Evolutionary conservation across 30 jellyfish, hydroid and myxozoan species (phyloP).

Genomic region (Pseudorhiza aurosa): DNA sequence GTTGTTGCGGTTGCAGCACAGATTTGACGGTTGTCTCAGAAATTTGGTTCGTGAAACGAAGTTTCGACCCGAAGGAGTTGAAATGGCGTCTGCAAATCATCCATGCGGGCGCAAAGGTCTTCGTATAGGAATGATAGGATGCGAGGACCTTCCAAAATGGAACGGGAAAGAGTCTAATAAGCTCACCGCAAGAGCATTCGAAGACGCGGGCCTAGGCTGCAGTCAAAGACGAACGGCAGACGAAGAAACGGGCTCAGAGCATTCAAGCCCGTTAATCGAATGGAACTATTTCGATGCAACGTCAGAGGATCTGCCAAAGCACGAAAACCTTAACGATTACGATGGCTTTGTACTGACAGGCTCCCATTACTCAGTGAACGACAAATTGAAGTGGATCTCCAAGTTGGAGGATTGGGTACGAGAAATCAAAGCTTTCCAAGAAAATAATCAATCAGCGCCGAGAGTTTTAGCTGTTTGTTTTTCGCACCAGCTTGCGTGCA

Average conservation of each 20-base stretch:
- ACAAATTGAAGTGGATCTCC: slow-evolving; percentile 66
- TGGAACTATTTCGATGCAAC: slow-evolving; percentile 50
- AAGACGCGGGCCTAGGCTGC: slow-evolving; percentile 27
- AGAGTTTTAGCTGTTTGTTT: slow-evolving; percentile 86
- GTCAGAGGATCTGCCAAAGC: slow-evolving; percentile 62
- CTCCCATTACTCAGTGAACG: slow-evolving; percentile 89
- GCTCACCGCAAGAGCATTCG: slow-evolving; percentile 1
- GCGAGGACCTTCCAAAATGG: slow-evolving; percentile 85
- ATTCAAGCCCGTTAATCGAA: slow-evolving; percentile 15
- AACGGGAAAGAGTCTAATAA: slow-evolving; percentile 72
- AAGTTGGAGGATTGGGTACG: slow-evolving; percentile 72
- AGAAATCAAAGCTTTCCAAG: slow-evolving; percentile 15
- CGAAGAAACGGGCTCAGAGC: neutral
- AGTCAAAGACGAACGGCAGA: neutral
- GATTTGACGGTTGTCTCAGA: no score
- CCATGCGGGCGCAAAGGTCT: neutral
- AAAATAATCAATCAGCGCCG: slow-evolving; percentile 41
- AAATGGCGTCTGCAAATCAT: no score
- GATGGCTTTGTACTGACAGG: slow-evolving; percentile 89
- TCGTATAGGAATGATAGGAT: slow-evolving; percentile 61
- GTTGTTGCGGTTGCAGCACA: no score
- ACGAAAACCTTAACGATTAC: slow-evolving; percentile 29
- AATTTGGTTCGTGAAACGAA: no score
- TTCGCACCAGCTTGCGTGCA: slow-evolving; percentile 90
- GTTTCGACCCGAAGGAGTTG: no score